Evolutionary conservation across 2,888 invertebrate genomes (phyloP).

Genomic region (Thera obeliscata): DNA sequence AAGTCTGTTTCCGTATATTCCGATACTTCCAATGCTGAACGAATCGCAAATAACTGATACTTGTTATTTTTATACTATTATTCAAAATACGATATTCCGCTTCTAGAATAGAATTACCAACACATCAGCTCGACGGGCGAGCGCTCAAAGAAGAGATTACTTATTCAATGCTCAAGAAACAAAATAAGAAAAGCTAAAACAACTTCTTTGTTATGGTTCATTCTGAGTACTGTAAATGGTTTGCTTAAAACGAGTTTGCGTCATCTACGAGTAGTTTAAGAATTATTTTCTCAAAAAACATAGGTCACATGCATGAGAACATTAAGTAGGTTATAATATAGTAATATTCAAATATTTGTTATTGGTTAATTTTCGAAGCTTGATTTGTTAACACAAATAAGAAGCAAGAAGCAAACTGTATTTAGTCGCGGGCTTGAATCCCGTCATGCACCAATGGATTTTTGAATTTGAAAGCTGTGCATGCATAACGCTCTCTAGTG

Average conservation of each 20-base stretch:
- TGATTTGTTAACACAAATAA: too few relatives aligned
- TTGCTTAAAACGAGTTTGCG: background rate
- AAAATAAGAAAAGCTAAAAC: conserved; percentile 7
- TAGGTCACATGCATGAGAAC: too few relatives aligned
- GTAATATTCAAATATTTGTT: too few relatives aligned
- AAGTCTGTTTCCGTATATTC: conserved; percentile 4
- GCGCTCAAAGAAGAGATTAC: conserved; percentile 19
- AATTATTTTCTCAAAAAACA: too few relatives aligned
- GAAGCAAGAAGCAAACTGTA: background rate
- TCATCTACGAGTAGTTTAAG: too few relatives aligned
- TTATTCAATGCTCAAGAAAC: conserved; percentile 24
- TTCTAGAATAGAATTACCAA: conserved; percentile 9
- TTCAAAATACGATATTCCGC: background rate
- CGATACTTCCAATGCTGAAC: background rate
- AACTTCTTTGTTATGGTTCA: background rate
- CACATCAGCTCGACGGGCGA: conserved; percentile 1
- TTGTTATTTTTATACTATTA: background rate
- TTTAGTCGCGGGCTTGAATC: too few relatives aligned
- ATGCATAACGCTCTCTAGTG: too few relatives aligned
- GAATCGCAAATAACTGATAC: conserved; percentile 3
- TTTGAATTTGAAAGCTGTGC: too few relatives aligned
- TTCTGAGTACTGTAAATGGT: background rate
- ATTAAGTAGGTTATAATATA: too few relatives aligned
- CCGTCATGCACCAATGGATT: too few relatives aligned
- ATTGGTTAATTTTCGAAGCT: too few relatives aligned